Percentiles rank a stretch among this genome's conserved stretches.
Conservation (phyloP, 2,888 invertebrate genomes). For the Diplolepis rosae region DNA sequence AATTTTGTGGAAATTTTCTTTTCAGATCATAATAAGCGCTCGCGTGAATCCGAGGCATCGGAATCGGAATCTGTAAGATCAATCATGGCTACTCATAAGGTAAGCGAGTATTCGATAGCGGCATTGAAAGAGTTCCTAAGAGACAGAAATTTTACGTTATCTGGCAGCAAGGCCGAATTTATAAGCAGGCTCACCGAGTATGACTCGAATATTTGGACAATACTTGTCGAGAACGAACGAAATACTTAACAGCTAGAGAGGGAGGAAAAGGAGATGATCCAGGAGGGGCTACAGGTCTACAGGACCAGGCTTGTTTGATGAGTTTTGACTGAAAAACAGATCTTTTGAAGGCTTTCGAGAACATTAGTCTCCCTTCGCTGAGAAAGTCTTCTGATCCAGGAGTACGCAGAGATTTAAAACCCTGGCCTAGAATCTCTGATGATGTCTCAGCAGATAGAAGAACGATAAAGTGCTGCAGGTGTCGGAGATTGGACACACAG, state of each 20-base stretch:
- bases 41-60: no score
- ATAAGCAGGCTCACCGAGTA: background rate
- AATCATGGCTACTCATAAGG: background rate
- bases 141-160: background rate
- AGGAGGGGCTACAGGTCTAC: constrained; percentile 1
- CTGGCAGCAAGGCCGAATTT: constrained; percentile 28
- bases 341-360: background rate
- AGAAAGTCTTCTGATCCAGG: background rate
- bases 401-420: background rate
- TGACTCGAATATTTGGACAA: constrained; percentile 5
- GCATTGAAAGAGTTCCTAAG: constrained; percentile 1
- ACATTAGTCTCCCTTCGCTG: background rate
- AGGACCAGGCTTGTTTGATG: constrained; percentile 6
- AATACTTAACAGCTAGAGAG: background rate
- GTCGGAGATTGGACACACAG: background rate
- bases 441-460: background rate
- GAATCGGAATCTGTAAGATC: no score
- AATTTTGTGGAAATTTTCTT: no score
- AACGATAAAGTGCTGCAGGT: background rate
- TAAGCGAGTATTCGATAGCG: background rate
- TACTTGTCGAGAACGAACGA: background rate
- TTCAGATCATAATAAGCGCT: no score
- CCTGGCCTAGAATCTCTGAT: background rate
- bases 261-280: background rate
- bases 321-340: background rate